phyloP scores from a whole-genome alignment of 2,113 vertebrate species.

The Rana temporaria region DNA sequence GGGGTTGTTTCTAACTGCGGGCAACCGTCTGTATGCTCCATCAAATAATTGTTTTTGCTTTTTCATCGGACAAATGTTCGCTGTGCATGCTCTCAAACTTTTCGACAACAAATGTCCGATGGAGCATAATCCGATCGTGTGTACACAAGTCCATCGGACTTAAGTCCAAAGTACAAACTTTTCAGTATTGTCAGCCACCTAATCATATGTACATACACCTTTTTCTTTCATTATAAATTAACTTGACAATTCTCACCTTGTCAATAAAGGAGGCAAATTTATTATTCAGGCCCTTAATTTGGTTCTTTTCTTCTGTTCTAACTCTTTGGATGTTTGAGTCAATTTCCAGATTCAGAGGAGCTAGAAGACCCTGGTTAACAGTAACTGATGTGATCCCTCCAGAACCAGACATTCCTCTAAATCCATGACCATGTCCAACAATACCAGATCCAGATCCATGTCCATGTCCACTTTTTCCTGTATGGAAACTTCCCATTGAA shows the following conservation, averaged over 20 bases:
- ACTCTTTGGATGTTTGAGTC: constrained; percentile 86
- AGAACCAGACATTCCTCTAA: constrained; percentile 31
- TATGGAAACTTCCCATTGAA: constrained; percentile 60
- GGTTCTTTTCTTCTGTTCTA: constrained; percentile 89
- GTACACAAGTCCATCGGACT: too few species aligned
- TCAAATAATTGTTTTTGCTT: too few species aligned
- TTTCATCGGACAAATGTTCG: too few species aligned
- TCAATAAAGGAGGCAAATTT: constrained; percentile 86
- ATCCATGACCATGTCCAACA: constrained; percentile 60
- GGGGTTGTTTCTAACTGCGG: too few species aligned
- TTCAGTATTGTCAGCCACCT: too few species aligned
- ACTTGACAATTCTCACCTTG: constrained; percentile 79
- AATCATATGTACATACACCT: too few species aligned
- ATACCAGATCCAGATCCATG: constrained; percentile 61
- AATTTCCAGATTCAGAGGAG: constrained; percentile 84
- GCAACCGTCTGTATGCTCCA: too few species aligned
- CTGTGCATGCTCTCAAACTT: too few species aligned
- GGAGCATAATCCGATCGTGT: too few species aligned
- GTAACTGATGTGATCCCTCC: constrained; percentile 83
- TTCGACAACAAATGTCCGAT: too few species aligned
- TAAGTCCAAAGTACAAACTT: too few species aligned
- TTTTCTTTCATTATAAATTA: too few species aligned
- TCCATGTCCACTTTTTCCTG: constrained; percentile 41
- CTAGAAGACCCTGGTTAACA: constrained; percentile 84
- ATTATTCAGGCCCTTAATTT: constrained; percentile 93